Evolutionary conservation across 64 coral and sea anemone species (phyloP).

Genomic region (Stichodactyla mertensii): DNA sequence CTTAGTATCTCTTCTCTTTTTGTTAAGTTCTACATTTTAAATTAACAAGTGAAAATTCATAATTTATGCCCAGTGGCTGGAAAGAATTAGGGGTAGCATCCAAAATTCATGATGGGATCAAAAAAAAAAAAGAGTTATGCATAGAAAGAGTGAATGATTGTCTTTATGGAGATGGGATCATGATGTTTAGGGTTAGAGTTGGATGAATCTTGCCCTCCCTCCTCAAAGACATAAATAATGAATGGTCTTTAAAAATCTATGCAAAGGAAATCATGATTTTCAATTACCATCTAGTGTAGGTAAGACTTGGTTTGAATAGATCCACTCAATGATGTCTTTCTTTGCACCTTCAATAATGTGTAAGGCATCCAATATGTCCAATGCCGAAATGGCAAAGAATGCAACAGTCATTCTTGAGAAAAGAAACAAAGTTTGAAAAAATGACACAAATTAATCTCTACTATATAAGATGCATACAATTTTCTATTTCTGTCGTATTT

Average conservation of each 20-base stretch:
- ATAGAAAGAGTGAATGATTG: too few relatives aligned
- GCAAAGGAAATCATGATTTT: neutral
- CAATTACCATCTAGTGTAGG: slow-evolving; percentile 56
- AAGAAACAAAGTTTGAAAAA: neutral
- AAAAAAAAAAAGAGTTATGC: too few relatives aligned
- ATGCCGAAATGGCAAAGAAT: slow-evolving; percentile 92
- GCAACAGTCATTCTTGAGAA: slow-evolving; percentile 82
- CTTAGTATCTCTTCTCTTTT: too few relatives aligned
- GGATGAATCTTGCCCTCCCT: neutral
- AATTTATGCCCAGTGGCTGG: too few relatives aligned
- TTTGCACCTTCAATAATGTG: slow-evolving; percentile 51
- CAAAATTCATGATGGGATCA: too few relatives aligned
- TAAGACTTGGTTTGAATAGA: slow-evolving; percentile 88
- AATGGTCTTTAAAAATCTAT: neutral
- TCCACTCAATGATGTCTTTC: slow-evolving; percentile 86
- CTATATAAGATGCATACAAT: too few relatives aligned
- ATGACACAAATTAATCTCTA: too few relatives aligned
- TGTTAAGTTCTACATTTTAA: too few relatives aligned
- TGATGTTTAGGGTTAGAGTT: too few relatives aligned
- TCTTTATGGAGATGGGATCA: too few relatives aligned
- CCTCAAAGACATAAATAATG: neutral
- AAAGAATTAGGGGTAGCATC: too few relatives aligned
- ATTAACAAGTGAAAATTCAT: neutral
- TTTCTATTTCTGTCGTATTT: too few relatives aligned
- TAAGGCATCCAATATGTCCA: slow-evolving; percentile 84